Evolutionary conservation across 2,113 vertebrate genomes (phyloP).

Genomic region (Cranoglanis bouderius): DNA sequence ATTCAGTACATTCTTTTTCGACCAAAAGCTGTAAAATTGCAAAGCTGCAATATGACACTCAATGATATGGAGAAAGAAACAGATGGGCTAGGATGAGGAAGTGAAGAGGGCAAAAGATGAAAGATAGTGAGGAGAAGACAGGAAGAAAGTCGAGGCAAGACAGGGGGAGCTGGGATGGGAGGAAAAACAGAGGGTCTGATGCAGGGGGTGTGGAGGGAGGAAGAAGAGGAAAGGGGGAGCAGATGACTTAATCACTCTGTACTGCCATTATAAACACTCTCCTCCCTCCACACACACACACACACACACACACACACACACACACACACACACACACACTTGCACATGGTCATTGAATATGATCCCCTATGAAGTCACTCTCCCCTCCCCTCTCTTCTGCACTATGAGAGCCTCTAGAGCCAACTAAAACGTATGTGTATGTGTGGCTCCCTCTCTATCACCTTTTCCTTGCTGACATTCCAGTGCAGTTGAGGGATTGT

Average conservation of each 20-base stretch:
- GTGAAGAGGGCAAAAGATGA: conserved; percentile 2
- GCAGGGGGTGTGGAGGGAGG: conserved; percentile 47
- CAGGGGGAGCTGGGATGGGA: conserved; percentile 35
- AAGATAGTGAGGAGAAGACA: conserved; percentile 20
- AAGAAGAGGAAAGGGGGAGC: conserved; percentile 26
- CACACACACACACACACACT: conserved; percentile 38
- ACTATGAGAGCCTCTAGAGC: conserved; percentile 60
- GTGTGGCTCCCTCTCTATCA: conserved; percentile 55
- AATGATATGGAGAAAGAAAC: background rate
- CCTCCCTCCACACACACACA: conserved; percentile 56
- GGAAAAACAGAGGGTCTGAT: conserved; percentile 49
- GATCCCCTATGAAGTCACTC: conserved; percentile 65
- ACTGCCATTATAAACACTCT: conserved; percentile 56
- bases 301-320: conserved; percentile 18
- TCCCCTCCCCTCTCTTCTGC: conserved; percentile 48
- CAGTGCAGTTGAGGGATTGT: conserved; percentile 59
- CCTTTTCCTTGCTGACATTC: conserved; percentile 71
- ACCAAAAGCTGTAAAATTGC: conserved; percentile 17
- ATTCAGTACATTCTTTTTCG: background rate
- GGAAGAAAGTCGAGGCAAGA: conserved; percentile 49
- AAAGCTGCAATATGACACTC: conserved; percentile 17
- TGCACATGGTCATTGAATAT: conserved; percentile 52
- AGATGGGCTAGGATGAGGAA: conserved; percentile 21
- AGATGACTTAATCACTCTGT: conserved; percentile 62
- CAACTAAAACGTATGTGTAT: conserved; percentile 44